Percentiles rank a stretch among this genome's conserved stretches.
phyloP scores from a whole-genome alignment of 1,140 invertebrate genomes.

The Fopius arisanus region DNA sequence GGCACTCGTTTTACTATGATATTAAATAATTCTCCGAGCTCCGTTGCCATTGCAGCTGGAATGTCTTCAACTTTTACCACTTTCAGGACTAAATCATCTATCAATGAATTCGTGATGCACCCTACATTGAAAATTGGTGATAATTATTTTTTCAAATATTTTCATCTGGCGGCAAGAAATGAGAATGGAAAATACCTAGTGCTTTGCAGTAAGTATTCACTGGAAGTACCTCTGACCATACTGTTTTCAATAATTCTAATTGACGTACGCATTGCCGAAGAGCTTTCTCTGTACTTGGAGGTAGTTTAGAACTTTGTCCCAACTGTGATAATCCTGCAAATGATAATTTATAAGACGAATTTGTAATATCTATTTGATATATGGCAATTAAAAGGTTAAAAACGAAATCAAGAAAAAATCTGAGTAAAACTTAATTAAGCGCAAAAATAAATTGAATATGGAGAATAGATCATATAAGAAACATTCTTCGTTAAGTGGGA shows the following conservation, averaged over 20 bases:
- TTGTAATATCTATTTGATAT: no score
- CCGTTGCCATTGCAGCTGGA: constrained; percentile 68
- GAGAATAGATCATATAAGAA: no score
- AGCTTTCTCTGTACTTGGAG: constrained; percentile 73
- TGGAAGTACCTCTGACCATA: constrained; percentile 84
- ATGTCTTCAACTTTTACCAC: constrained; percentile 74
- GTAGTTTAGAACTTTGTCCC: constrained; percentile 64
- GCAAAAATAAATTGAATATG: no score
- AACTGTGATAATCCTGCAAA: constrained; percentile 68
- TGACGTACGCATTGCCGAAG: constrained; percentile 85
- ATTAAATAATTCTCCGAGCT: constrained; percentile 68
- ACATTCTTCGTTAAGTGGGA: no score
- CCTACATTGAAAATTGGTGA: constrained; percentile 56
- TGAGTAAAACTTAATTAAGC: no score
- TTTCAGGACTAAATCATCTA: constrained; percentile 69
- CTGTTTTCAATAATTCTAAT: constrained; percentile 82
- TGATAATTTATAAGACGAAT: constrained; percentile 9
- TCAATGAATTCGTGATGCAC: constrained; percentile 70
- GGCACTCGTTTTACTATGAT: constrained; percentile 67
- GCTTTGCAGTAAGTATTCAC: constrained; percentile 72
- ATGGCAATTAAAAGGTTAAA: no score
- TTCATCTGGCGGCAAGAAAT: constrained; percentile 32
- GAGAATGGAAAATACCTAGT: constrained; percentile 59
- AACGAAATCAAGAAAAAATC: no score
- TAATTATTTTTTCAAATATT: no score